phyloP scores from a whole-genome alignment of 2,888 invertebrate genomes.

The Romanomermis culicivorax region DNA sequence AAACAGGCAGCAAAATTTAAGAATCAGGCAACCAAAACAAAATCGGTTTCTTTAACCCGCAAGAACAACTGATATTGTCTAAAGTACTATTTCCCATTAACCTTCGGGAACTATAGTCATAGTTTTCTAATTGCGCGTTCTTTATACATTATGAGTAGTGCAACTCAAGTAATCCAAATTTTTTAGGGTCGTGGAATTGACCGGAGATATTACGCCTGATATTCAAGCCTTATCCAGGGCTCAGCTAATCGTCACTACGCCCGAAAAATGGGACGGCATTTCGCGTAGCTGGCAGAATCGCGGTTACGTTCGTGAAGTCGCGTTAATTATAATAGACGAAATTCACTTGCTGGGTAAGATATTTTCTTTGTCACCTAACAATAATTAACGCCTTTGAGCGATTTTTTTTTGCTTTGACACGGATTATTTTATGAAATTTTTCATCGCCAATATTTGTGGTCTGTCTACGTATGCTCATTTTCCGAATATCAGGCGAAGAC shows the following conservation, averaged over 20 bases:
- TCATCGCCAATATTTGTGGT: not conserved
- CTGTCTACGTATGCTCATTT: too few relatives aligned
- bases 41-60: too few relatives aligned
- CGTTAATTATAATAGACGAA: slow-evolving; percentile 61
- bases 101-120: too few relatives aligned
- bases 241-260: slow-evolving; percentile 89
- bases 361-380: too few relatives aligned
- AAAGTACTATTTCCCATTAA: too few relatives aligned
- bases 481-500: slow-evolving; percentile 37
- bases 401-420: not conserved
- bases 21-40: too few relatives aligned
- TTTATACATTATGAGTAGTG: too few relatives aligned
- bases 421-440: not conserved
- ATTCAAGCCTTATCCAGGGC: slow-evolving; percentile 57
- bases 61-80: too few relatives aligned
- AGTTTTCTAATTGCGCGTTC: too few relatives aligned
- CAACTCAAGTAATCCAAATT: too few relatives aligned
- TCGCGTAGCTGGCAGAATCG: slow-evolving; percentile 93
- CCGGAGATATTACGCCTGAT: slow-evolving; percentile 75
- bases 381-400: too few relatives aligned
- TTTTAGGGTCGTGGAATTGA: slow-evolving; percentile 66
- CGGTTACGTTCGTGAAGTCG: slow-evolving; percentile 49
- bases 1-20: too few relatives aligned
- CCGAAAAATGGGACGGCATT: slow-evolving; percentile 99
- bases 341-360: slow-evolving; percentile 9